A percentile compares a stretch with the other conserved stretches of the same genome.
Conservation (phyloP, 2,888 invertebrate species). For the Panopea generosa region DNA sequence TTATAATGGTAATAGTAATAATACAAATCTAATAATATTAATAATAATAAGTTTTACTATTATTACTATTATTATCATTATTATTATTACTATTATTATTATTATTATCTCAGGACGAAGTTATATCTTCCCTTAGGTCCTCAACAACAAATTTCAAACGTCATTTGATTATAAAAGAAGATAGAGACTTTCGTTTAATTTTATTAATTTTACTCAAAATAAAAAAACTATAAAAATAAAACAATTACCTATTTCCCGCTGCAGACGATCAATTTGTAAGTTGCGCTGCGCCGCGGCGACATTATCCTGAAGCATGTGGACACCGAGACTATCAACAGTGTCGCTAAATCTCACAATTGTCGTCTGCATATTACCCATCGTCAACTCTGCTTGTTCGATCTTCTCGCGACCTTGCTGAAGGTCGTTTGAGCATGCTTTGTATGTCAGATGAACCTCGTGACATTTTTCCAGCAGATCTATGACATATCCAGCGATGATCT, state of each 20-base stretch:
- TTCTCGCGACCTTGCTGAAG: constrained; percentile 24
- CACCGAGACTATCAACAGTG: constrained; percentile 40
- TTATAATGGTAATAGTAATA: background rate
- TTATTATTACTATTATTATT: background rate
- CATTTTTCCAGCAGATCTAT: constrained; percentile 48
- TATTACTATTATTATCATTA: background rate
- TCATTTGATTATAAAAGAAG: too few species aligned
- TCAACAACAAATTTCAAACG: background rate
- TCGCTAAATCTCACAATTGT: constrained; percentile 26
- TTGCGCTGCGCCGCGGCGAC: constrained; percentile 16
- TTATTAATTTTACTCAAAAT: too few species aligned
- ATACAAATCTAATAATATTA: too few species aligned
- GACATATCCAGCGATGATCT: constrained; percentile 29
- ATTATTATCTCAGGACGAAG: background rate
- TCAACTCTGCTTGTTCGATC: constrained; percentile 22
- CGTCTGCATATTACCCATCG: constrained; percentile 29
- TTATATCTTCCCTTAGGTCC: background rate
- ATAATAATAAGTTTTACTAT: too few species aligned
- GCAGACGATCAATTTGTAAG: constrained; percentile 28
- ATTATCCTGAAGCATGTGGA: constrained; percentile 39
- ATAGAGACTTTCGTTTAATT: too few species aligned
- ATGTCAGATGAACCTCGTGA: constrained; percentile 41
- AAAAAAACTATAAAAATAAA: too few species aligned
- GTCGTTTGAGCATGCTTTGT: constrained; percentile 21
- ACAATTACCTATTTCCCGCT: constrained; percentile 51